Percentiles rank a stretch among this genome's conserved stretches.
These are phyloP conservation scores for Zosterops hypoxanthus DNA, from an alignment of 2,113 vertebrate species.

Conservation along the genomic window DNA sequence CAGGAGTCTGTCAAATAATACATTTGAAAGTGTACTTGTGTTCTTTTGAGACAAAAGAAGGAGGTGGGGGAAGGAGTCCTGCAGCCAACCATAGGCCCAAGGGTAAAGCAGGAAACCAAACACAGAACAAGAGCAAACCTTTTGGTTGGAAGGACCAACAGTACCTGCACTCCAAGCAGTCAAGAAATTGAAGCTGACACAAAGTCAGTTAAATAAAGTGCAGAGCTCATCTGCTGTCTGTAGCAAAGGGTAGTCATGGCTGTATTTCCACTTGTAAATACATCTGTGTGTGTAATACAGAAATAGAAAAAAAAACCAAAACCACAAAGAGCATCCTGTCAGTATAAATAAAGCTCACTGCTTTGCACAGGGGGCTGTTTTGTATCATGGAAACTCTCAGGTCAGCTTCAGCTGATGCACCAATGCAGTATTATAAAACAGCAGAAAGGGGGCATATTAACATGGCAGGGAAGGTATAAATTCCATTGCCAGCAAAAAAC, in stretches of 20 bases:
- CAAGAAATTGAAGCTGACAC: constrained; percentile 74
- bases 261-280: constrained; percentile 62
- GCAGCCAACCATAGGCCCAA: not conserved
- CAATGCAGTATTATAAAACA: not conserved
- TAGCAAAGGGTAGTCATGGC: constrained; percentile 2
- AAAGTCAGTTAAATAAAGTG: constrained; percentile 69
- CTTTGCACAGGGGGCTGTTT: constrained; percentile 23
- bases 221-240: constrained; percentile 11
- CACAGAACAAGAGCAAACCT: constrained; percentile 39
- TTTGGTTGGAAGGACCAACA: constrained; percentile 33
- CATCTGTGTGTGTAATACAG: constrained; percentile 48
- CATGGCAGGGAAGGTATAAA: not conserved
- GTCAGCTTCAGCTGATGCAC: constrained; percentile 3
- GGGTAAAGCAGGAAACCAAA: constrained; percentile 51
- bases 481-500: not conserved
- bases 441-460: not conserved
- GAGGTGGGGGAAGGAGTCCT: not conserved
- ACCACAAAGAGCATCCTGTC: constrained; percentile 67
- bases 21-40: not conserved
- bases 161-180: constrained; percentile 34
- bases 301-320: constrained; percentile 53
- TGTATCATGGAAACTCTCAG: constrained; percentile 33
- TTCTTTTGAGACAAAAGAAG: not conserved
- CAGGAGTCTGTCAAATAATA: not conserved
- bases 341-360: constrained; percentile 72